phyloP scores from a whole-genome alignment of 2,797 vertebrate genomes.

The Melanotaenia boesemani region DNA sequence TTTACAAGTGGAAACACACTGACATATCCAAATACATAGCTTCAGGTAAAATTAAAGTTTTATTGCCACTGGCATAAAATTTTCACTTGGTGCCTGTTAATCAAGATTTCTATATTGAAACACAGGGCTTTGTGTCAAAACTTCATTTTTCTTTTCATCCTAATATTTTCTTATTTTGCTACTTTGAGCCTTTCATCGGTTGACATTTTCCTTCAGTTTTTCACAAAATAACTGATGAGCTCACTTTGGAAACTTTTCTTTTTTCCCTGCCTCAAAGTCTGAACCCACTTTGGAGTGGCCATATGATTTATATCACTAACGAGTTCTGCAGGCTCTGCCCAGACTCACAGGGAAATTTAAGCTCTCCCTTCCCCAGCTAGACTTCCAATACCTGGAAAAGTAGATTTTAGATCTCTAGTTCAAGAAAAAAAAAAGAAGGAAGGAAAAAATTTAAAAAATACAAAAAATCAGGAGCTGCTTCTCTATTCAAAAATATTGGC shows the following conservation, averaged over 20 bases:
- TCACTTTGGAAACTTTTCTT: constrained; percentile 88
- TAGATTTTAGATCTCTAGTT: constrained; percentile 62
- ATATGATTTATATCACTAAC: constrained; percentile 86
- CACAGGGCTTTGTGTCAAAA: constrained; percentile 50
- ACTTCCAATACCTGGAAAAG: constrained; percentile 81
- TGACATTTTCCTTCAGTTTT: constrained; percentile 83
- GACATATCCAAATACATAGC: constrained; percentile 43
- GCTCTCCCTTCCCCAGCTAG: constrained; percentile 74
- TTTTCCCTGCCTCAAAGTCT: constrained; percentile 79
- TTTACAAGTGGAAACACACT: constrained; percentile 49
- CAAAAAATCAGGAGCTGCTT: constrained; percentile 41
- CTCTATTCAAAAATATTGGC: constrained; percentile 68
- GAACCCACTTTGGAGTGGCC: constrained; percentile 83
- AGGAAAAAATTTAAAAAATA: too few species aligned
- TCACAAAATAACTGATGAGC: constrained; percentile 85
- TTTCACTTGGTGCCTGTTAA: constrained; percentile 17
- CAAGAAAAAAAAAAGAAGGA: constrained; percentile 41
- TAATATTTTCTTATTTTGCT: constrained; percentile 59
- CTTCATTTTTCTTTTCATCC: constrained; percentile 17
- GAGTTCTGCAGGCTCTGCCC: constrained; percentile 83
- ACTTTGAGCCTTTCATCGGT: constrained; percentile 48
- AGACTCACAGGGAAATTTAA: constrained; percentile 79
- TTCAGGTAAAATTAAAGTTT: constrained; percentile 39
- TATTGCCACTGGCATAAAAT: constrained; percentile 39
- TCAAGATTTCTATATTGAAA: constrained; percentile 59